A percentile compares a stretch with the other conserved stretches of the same genome.
These are phyloP conservation scores for Thera britannica DNA, from an alignment of 2,888 invertebrate species.

Conservation along the genomic window DNA sequence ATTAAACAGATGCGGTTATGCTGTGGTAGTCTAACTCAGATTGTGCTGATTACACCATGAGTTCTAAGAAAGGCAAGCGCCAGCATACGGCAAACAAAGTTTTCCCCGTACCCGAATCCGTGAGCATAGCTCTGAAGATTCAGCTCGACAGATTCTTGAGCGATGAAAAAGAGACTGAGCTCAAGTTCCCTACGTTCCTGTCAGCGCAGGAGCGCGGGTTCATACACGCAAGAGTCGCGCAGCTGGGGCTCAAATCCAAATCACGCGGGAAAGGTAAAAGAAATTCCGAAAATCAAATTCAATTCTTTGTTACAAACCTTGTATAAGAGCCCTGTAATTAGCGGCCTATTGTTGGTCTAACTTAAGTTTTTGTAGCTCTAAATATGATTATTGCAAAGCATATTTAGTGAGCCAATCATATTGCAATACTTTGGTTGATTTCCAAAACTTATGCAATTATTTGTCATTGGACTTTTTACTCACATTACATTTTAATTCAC, in stretches of 20 bases:
- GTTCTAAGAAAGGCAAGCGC: constrained; percentile 74
- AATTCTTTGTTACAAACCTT: background rate
- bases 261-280: constrained; percentile 89
- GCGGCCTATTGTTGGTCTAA: background rate
- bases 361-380: background rate
- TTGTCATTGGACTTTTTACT: background rate
- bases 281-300: background rate
- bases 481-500: background rate
- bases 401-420: too few relatives aligned
- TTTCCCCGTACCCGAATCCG: constrained; percentile 79
- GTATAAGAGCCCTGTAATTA: background rate
- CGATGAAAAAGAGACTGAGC: constrained; percentile 79
- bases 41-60: constrained; percentile 57
- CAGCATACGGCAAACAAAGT: constrained; percentile 68
- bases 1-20: constrained; percentile 43
- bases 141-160: constrained; percentile 76
- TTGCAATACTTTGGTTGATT: background rate
- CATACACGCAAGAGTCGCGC: constrained; percentile 89
- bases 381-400: background rate
- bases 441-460: background rate
- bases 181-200: constrained; percentile 89
- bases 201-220: constrained; percentile 92
- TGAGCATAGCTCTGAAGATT: constrained; percentile 79
- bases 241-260: constrained; percentile 90
- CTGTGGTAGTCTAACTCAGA: constrained; percentile 18